Conservation (phyloP, 2,888 invertebrate genomes). For the Conistra vaccinii region DNA sequence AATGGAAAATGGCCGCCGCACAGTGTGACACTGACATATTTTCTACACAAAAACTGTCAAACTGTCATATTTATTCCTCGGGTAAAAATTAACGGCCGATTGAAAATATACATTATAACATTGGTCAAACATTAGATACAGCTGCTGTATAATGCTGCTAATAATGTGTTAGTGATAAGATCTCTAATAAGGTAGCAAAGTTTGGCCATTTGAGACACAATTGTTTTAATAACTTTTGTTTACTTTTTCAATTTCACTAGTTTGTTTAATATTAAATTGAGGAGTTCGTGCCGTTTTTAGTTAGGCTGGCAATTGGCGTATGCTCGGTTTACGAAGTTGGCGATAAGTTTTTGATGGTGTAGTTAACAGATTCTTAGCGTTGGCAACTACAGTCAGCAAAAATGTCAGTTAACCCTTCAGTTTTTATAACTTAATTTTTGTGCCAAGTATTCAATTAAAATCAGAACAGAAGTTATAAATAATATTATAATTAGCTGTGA, state of each 20-base stretch:
- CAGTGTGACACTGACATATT: no score
- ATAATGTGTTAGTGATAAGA: background rate
- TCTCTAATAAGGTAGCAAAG: background rate
- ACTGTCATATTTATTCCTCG: background rate
- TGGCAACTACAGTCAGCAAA: background rate
- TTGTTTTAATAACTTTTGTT: slow-evolving; percentile 25
- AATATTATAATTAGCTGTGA: background rate
- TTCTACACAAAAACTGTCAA: no score
- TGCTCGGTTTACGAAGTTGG: background rate
- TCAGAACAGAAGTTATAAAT: background rate
- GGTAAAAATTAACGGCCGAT: background rate
- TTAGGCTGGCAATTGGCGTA: background rate
- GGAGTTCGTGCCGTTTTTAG: slow-evolving; percentile 32
- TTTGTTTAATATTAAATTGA: slow-evolving; percentile 12
- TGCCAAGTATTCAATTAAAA: no score
- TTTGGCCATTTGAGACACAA: background rate
- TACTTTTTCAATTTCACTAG: slow-evolving; percentile 23
- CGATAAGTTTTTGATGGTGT: slow-evolving; percentile 16
- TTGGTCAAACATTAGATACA: background rate
- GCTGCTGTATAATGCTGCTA: background rate
- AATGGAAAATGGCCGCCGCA: no score
- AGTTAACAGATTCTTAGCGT: background rate
- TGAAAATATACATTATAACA: background rate
- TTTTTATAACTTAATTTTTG: background rate
- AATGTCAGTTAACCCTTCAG: background rate